phyloP scores from a whole-genome alignment of 2,888 invertebrate genomes.

The Mechanitis messenoides region DNA sequence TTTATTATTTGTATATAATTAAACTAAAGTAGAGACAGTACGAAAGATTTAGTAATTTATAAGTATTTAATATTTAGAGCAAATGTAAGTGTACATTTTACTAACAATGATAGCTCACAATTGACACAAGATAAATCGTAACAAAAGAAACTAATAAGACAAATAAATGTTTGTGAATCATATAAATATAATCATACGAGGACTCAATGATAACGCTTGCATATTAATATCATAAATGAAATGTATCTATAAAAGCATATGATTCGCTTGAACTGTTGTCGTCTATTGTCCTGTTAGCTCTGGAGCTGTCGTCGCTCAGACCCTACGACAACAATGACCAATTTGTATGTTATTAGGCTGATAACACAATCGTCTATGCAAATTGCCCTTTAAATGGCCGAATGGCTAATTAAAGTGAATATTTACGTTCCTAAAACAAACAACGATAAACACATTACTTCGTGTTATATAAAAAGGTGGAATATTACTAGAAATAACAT shows the following conservation, averaged over 20 bases:
- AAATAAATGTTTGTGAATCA: slow-evolving; percentile 10
- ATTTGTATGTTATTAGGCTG: slow-evolving; percentile 51
- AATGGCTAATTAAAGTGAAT: slow-evolving; percentile 58
- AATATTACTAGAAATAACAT: slow-evolving; percentile 1
- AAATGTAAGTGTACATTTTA: slow-evolving; percentile 16
- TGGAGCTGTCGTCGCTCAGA: slow-evolving; percentile 11
- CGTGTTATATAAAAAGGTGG: slow-evolving; percentile 2
- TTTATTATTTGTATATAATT: too few relatives aligned
- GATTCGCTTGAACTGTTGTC: too few relatives aligned
- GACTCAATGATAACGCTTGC: too few relatives aligned
- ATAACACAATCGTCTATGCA: slow-evolving; percentile 65
- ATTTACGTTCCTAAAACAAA: slow-evolving; percentile 28
- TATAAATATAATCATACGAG: slow-evolving; percentile 1
- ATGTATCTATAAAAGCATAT: too few relatives aligned
- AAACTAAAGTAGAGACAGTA: too few relatives aligned
- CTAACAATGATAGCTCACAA: slow-evolving; percentile 14
- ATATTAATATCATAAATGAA: too few relatives aligned
- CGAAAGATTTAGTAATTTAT: too few relatives aligned
- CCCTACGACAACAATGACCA: slow-evolving; percentile 55
- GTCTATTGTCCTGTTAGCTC: too few relatives aligned
- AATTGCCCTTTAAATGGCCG: slow-evolving; percentile 61
- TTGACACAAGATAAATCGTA: slow-evolving; percentile 26
- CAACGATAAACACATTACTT: slow-evolving; percentile 17
- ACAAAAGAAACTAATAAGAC: slow-evolving; percentile 16
- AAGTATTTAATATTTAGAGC: slow-evolving; percentile 22